Conservation (phyloP, 1,140 invertebrate species). For the Sinonovacula constricta region DNA sequence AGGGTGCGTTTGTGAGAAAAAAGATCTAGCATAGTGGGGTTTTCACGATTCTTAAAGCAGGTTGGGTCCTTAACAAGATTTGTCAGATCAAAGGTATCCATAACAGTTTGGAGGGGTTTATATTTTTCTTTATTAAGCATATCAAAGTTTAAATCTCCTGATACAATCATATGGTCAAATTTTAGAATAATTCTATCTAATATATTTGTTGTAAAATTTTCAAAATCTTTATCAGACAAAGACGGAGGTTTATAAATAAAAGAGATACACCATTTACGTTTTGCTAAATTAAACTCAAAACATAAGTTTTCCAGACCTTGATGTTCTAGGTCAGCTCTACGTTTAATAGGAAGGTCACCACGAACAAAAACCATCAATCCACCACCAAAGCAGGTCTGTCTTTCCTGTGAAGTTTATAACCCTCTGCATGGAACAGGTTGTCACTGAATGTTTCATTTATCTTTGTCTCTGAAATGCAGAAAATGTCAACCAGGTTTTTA, state of each 20-base stretch:
- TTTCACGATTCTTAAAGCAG: constrained; percentile 15
- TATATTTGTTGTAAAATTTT: not conserved
- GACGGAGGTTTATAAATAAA: not conserved
- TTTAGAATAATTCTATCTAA: not conserved
- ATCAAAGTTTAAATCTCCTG: constrained; percentile 47
- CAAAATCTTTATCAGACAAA: not conserved
- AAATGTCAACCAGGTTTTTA: constrained; percentile 20
- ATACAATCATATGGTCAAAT: constrained; percentile 30
- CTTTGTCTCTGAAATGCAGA: constrained; percentile 8
- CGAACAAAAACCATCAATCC: not conserved
- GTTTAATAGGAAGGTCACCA: constrained; percentile 11
- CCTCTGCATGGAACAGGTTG: not conserved
- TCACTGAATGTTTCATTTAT: constrained; percentile 9
- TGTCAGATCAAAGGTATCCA: constrained; percentile 11
- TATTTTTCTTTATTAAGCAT: constrained; percentile 28
- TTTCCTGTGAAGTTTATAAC: constrained; percentile 7
- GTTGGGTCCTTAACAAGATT: constrained; percentile 34
- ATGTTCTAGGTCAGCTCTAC: not conserved
- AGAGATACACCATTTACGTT: not conserved
- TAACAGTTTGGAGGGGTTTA: not conserved
- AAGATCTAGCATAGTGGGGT: constrained; percentile 21
- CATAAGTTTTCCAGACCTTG: constrained; percentile 1
- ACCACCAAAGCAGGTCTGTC: constrained; percentile 9
- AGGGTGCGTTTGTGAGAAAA: constrained; percentile 34
- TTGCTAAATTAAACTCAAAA: not conserved